phyloP scores from a whole-genome alignment of 1,140 invertebrate genomes.

The Pantala flavescens region DNA sequence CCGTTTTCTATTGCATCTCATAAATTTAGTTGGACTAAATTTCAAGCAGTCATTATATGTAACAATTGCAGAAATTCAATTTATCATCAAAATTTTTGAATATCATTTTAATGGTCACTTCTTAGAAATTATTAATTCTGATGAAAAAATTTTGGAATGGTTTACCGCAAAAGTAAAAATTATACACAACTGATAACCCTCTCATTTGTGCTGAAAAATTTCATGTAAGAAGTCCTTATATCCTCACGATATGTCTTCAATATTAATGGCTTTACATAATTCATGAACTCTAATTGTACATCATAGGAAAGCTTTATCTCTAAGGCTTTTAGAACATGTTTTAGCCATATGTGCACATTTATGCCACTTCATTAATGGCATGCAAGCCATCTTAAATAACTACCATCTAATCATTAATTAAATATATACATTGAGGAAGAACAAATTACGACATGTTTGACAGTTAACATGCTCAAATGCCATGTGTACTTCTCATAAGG shows the following conservation, averaged over 20 bases:
- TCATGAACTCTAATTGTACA: not conserved
- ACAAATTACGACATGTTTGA: not conserved
- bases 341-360: not conserved
- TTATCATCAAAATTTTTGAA: too few relatives aligned
- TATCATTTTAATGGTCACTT: too few relatives aligned
- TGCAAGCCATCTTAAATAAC: not conserved
- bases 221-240: not conserved
- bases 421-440: constrained; percentile 10
- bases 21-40: too few relatives aligned
- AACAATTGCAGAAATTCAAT: too few relatives aligned
- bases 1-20: too few relatives aligned
- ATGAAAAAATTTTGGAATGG: too few relatives aligned
- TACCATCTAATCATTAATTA: not conserved
- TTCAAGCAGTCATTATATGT: too few relatives aligned
- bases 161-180: too few relatives aligned
- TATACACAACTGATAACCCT: not conserved
- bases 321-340: not conserved
- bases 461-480: not conserved
- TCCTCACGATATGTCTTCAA: not conserved
- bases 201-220: not conserved
- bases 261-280: not conserved
- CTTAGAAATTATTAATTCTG: too few relatives aligned
- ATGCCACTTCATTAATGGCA: not conserved
- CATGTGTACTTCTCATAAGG: not conserved
- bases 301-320: not conserved